phyloP scores from a whole-genome alignment of 1,140 invertebrate species.

The Trachymyrmex cornetzi region DNA sequence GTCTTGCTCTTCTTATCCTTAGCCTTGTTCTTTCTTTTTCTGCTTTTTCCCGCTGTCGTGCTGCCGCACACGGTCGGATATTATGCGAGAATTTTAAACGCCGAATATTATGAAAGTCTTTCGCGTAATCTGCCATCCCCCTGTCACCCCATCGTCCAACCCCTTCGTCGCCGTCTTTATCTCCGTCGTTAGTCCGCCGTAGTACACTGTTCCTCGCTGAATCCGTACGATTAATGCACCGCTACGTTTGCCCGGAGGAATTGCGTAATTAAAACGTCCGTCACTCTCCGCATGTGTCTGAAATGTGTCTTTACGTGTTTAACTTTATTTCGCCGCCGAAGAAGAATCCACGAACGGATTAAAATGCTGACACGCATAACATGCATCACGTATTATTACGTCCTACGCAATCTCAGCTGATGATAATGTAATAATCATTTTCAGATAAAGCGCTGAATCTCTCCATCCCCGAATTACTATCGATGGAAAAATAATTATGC shows the following conservation, averaged over 20 bases:
- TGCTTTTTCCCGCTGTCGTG: slow-evolving; percentile 24
- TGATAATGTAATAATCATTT: slow-evolving; percentile 49
- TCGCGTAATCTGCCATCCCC: slow-evolving; percentile 76
- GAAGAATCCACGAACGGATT: slow-evolving; percentile 3
- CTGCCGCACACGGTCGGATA: slow-evolving; percentile 72
- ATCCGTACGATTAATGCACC: slow-evolving; percentile 80
- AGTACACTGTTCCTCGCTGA: slow-evolving; percentile 60
- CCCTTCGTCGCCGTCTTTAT: slow-evolving; percentile 61
- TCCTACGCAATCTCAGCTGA: background rate
- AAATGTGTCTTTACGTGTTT: slow-evolving; percentile 66
- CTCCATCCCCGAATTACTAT: slow-evolving; percentile 26
- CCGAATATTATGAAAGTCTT: slow-evolving; percentile 85
- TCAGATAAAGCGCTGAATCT: slow-evolving; percentile 4
- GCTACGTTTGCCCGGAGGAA: slow-evolving; percentile 60
- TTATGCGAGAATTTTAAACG: slow-evolving; percentile 85
- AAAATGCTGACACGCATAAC: slow-evolving; percentile 23
- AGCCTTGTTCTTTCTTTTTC: slow-evolving; percentile 19
- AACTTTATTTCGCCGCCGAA: slow-evolving; percentile 51
- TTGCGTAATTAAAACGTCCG: slow-evolving; percentile 75
- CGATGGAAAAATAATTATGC: slow-evolving; percentile 51
- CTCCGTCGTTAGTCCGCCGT: slow-evolving; percentile 24
- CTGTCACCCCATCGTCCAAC: slow-evolving; percentile 50
- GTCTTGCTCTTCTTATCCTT: slow-evolving; percentile 64
- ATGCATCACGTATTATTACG: slow-evolving; percentile 33
- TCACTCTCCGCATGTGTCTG: slow-evolving; percentile 52